Evolutionary conservation across 2,797 vertebrate species (phyloP).

Genomic region (Enteromius anoplus): DNA sequence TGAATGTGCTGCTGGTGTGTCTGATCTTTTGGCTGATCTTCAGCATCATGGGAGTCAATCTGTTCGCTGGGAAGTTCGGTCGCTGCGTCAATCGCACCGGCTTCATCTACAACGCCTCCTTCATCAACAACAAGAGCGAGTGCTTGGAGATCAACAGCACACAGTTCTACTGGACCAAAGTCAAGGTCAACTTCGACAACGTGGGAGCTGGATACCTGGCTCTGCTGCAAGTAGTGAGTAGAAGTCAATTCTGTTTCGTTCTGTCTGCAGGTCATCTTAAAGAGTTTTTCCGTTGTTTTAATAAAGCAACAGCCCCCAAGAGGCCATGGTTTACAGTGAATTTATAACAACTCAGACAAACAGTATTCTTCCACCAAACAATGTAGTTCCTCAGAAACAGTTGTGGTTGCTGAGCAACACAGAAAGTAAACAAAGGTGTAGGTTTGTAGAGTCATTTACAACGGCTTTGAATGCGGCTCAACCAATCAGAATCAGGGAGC

Average conservation of each 20-base stretch:
- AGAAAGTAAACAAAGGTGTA: too few relatives aligned
- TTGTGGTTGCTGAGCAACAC: too few relatives aligned
- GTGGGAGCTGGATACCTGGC: slow-evolving; percentile 95
- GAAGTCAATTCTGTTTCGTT: slow-evolving; percentile 58
- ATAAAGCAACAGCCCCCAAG: too few relatives aligned
- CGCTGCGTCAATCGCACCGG: slow-evolving; percentile 90
- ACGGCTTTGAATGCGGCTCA: too few relatives aligned
- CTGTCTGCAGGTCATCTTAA: too few relatives aligned
- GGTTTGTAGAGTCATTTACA: too few relatives aligned
- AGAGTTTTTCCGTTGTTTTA: too few relatives aligned
- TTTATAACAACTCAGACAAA: too few relatives aligned
- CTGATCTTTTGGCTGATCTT: slow-evolving; percentile 99
- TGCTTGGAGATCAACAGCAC: slow-evolving; percentile 83
- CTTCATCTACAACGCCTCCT: slow-evolving; percentile 77
- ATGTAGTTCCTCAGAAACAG: too few relatives aligned
- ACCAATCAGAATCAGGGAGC: too few relatives aligned
- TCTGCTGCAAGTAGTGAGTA: slow-evolving; percentile 93
- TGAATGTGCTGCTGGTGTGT: slow-evolving; percentile 97
- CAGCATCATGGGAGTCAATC: slow-evolving; percentile 99
- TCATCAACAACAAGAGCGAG: slow-evolving; percentile 89
- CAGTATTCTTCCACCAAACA: too few relatives aligned
- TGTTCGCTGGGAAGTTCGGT: slow-evolving; percentile 95
- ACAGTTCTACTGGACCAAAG: slow-evolving; percentile 90
- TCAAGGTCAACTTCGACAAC: slow-evolving; percentile 99
- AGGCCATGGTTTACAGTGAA: too few relatives aligned